These are phyloP conservation scores for Amiota minor DNA, from an alignment of 2,888 invertebrate genomes.

Conservation along the genomic window DNA sequence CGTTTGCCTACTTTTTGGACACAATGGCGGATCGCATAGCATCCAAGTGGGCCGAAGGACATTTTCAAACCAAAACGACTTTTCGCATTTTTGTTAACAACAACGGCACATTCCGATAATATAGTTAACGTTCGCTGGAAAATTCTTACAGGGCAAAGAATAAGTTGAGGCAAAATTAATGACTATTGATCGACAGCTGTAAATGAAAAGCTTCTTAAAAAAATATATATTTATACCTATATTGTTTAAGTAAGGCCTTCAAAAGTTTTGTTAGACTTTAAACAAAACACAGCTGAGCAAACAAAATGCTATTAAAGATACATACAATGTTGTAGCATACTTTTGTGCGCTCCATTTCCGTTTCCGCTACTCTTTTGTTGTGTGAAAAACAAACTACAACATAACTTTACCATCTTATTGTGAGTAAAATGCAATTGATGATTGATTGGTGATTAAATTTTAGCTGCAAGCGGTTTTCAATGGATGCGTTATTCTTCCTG, in stretches of 20 bases:
- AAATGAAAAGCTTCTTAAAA: conserved; percentile 28
- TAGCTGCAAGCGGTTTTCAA: conserved; percentile 12
- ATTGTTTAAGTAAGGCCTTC: too few relatives aligned
- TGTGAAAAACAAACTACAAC: conserved; percentile 11
- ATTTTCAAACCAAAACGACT: neutral
- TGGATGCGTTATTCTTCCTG: neutral
- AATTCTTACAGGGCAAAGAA: neutral
- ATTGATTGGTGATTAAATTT: conserved; percentile 63
- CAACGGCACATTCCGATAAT: too few relatives aligned
- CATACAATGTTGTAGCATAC: conserved; percentile 25
- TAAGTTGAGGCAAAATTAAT: conserved; percentile 34
- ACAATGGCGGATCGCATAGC: neutral
- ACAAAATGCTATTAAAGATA: neutral
- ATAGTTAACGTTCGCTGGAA: too few relatives aligned
- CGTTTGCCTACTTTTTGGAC: conserved; percentile 10
- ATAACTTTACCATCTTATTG: too few relatives aligned
- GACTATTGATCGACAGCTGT: conserved; percentile 55
- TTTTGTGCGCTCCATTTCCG: conserved; percentile 38
- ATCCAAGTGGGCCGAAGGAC: conserved; percentile 3
- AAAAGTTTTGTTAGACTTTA: neutral
- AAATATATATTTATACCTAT: too few relatives aligned
- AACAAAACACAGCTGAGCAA: neutral
- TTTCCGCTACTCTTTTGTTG: conserved; percentile 41
- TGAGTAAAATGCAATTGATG: conserved; percentile 45
- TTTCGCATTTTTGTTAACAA: too few relatives aligned